These are phyloP conservation scores for Ormia ochracea DNA, from an alignment of 2,888 invertebrate species.

Conservation along the genomic window DNA sequence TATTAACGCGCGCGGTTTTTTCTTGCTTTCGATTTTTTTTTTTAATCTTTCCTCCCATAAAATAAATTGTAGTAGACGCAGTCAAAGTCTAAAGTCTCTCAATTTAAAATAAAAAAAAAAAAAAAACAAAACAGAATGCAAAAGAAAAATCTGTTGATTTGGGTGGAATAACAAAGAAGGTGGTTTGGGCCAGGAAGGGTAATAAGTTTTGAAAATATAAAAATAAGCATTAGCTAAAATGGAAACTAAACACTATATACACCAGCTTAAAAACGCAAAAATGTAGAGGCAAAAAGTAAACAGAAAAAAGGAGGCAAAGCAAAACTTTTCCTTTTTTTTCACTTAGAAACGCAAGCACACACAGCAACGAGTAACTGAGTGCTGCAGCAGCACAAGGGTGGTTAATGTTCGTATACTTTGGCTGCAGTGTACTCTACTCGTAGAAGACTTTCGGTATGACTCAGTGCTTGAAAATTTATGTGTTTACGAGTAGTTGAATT, in stretches of 20 bases:
- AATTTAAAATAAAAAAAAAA: slow-evolving; percentile 6
- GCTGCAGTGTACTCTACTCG: slow-evolving; percentile 53
- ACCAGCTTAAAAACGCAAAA: neutral
- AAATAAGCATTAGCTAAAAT: slow-evolving; percentile 60
- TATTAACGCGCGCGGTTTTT: slow-evolving; percentile 56
- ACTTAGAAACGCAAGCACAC: slow-evolving; percentile 67
- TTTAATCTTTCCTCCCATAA: slow-evolving; percentile 24
- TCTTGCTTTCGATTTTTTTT: slow-evolving; percentile 4
- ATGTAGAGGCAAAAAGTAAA: slow-evolving; percentile 2
- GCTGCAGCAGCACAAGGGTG: slow-evolving; percentile 66
- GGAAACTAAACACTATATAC: slow-evolving; percentile 60
- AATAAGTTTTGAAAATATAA: slow-evolving; percentile 57
- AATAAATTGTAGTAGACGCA: slow-evolving; percentile 25
- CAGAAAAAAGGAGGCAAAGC: slow-evolving; percentile 48
- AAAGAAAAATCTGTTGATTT: slow-evolving; percentile 57
- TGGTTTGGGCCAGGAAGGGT: slow-evolving; percentile 39
- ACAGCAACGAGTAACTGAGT: slow-evolving; percentile 39
- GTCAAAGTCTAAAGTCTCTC: slow-evolving; percentile 38
- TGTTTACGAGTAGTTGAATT: slow-evolving; percentile 37
- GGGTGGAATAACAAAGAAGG: neutral
- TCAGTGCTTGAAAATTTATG: slow-evolving; percentile 9
- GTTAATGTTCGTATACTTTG: slow-evolving; percentile 65
- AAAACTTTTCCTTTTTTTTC: slow-evolving; percentile 54
- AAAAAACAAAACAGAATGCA: too few relatives aligned
- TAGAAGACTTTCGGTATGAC: slow-evolving; percentile 21